phyloP scores from a whole-genome alignment of 2,113 vertebrate species.

The Parotia lawesii region DNA sequence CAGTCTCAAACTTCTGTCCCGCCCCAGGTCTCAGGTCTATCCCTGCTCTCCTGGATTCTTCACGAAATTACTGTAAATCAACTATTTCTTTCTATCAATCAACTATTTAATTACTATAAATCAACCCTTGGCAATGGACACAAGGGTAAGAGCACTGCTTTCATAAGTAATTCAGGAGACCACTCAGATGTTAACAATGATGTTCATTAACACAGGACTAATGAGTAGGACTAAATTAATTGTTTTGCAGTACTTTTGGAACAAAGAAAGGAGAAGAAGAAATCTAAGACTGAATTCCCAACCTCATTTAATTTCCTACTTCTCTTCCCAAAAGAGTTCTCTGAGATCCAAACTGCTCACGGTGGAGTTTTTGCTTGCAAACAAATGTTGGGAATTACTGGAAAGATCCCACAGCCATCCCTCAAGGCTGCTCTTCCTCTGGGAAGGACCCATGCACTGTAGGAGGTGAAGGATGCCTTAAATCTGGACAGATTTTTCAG shows the following conservation, averaged over 20 bases:
- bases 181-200: background rate
- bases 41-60: background rate
- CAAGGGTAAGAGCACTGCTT: background rate
- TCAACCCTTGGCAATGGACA: background rate
- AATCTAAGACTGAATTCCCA: background rate
- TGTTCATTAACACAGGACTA: background rate
- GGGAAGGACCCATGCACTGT: background rate
- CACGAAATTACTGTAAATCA: background rate
- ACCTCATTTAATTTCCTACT: background rate
- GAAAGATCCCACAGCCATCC: background rate
- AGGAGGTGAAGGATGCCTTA: background rate
- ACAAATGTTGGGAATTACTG: background rate
- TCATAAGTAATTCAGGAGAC: background rate
- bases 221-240: background rate
- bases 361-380: background rate
- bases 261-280: background rate
- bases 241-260: background rate
- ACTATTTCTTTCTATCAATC: background rate
- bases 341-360: background rate
- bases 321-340: background rate
- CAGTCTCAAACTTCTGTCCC: background rate
- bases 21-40: background rate
- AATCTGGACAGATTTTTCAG: background rate
- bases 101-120: background rate
- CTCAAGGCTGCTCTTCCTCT: background rate